Evolutionary conservation across 1,140 invertebrate genomes (phyloP).

Genomic region (Tetraneura akinire): DNA sequence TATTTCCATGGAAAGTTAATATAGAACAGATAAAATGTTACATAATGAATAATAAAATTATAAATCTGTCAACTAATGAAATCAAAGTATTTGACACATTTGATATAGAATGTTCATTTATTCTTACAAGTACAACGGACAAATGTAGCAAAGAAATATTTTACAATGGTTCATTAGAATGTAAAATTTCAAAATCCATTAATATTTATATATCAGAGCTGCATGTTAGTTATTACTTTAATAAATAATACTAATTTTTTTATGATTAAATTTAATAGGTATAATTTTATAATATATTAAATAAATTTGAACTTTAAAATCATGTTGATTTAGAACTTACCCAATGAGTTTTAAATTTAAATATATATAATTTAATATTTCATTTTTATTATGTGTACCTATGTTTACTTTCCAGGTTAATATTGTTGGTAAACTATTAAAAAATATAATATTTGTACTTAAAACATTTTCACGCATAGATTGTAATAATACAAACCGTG

Average conservation of each 20-base stretch:
- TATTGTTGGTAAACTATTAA: neutral
- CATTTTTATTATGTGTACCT: neutral
- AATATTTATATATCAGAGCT: neutral
- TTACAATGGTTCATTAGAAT: neutral
- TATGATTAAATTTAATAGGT: neutral
- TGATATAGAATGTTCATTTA: neutral
- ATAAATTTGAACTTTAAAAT: neutral
- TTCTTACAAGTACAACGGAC: neutral
- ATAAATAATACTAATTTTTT: neutral
- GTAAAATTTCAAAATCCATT: neutral
- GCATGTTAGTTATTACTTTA: neutral
- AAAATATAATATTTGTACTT: neutral
- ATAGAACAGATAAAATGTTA: neutral
- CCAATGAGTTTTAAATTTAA: neutral
- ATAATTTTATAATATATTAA: neutral
- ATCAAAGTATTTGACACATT: neutral
- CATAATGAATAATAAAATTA: neutral
- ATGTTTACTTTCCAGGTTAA: neutral
- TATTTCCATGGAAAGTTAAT: neutral
- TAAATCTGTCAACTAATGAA: neutral
- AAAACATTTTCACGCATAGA: neutral
- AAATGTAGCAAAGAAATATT: neutral
- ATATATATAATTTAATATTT: neutral
- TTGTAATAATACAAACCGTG: neutral
- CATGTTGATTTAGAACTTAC: too few relatives aligned